Percentiles rank a stretch among this genome's conserved stretches.
Conservation (phyloP, 2,113 vertebrate genomes). For the Psammodynastes pulverulentus region DNA sequence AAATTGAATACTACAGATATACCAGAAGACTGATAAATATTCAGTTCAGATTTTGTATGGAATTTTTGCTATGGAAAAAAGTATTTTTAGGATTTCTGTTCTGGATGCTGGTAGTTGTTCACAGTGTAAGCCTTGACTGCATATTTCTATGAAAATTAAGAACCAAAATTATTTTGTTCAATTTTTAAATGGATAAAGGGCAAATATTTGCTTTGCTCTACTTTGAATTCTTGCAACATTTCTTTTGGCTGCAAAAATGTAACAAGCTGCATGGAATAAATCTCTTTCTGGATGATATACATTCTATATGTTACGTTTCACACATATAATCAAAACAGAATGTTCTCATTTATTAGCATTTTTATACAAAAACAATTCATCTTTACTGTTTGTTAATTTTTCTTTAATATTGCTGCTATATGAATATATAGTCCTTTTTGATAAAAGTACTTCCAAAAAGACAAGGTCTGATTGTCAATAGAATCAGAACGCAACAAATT, state of each 20-base stretch:
- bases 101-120: background rate
- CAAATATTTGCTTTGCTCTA: background rate
- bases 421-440: background rate
- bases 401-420: background rate
- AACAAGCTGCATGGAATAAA: background rate
- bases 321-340: background rate
- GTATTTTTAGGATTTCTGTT: background rate
- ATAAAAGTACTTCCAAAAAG: background rate
- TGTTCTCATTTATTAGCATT: background rate
- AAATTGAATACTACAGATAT: background rate
- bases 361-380: background rate
- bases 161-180: background rate
- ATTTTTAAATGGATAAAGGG: background rate
- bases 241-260: background rate
- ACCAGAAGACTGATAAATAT: background rate
- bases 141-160: background rate
- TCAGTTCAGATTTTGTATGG: background rate
- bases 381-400: background rate
- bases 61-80: background rate
- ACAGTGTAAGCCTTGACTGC: background rate
- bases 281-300: background rate
- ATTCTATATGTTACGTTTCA: background rate
- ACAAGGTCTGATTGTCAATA: background rate
- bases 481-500: background rate
- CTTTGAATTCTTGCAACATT: background rate